Evolutionary conservation across 2,888 invertebrate species (phyloP), one percentile per base, ranked within the genome.

Genomic region (Cecidostiba fungosa): DNA sequence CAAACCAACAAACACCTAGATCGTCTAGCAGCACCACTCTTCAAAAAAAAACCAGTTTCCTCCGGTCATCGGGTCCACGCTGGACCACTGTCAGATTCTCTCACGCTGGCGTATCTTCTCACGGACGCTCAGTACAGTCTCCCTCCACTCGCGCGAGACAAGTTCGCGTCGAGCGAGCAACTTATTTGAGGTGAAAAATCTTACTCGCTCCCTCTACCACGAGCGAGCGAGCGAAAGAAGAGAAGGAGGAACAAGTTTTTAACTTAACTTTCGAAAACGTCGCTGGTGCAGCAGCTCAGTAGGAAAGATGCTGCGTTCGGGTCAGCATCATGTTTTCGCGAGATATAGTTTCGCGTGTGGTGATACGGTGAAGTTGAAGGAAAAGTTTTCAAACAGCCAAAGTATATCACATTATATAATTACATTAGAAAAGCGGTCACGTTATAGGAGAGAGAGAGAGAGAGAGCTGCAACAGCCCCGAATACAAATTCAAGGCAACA

Each of bases 61-160:
- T 43, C 29, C 26, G 47, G 32, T 29, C 26, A 23, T 32, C 54
- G 39, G 19, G 23, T n/a, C 73, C 76, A 80, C 86, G 88, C 90
- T 90, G 90, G 90, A 91, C 91, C 91, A 89, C 88, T 86, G 84
- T 50, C 78, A 50, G 59, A 59, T 85, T 81, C 92, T 93, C 93
- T 93, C 93, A 93, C 93, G 93, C 88, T 90, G 87, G 88, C 87
- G 36, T 70, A n/a, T 88, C 89, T 89, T 90, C 90, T 90, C 89
- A 84, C 85, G 81, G 84, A 29, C 47, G 36, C 29, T 14, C 62
- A 10, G 36, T 70, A 43, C 6, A 32, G 26, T 66, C 66, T 66
- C 66, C 66, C 23, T 29, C 54, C 62, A 23, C 54, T 36, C 3
- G 23, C 3, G 23, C 43, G 80, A 26, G 70, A 80, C 85, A 82